Evolutionary conservation across 2,797 vertebrate genomes (phyloP), one percentile per base, ranked within the genome.

Genomic region (Gymnocypris eckloni): DNA sequence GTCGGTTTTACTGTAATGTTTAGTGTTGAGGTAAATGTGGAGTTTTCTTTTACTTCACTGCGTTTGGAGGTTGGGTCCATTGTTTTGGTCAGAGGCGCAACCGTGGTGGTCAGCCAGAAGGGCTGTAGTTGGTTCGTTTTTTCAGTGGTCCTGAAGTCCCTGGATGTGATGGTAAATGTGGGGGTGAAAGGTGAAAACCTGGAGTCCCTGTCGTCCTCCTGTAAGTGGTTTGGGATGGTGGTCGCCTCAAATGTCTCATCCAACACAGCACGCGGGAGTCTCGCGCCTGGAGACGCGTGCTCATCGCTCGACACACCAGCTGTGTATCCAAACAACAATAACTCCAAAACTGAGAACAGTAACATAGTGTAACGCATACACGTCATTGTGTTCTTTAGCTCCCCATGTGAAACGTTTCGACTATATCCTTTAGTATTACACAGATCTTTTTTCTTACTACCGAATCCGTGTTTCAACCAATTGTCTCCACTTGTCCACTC

Each of bases 191-290:
- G 45, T 41, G 86, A 41, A 3, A 85, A 33, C 28, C 76, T 77
- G 56, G 22, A 72, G 45, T 86, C 54, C 33, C 41, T 52, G 41
- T 82, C 73, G 73, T 89, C 86, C 56, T 86, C 88, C 15, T 86
- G 88, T 86, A 90, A 82, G 61, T 89, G 66, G 77, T 90, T 90
- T 16, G 87, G 84, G 64, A 84, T 82, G 84, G 73, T 54, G 50
- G 86, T 86, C 70, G 81, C 4, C 75, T 88, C 85, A 79, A 79
- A 50, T n/a, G 70, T 73, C 59, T 86, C 86, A 67, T 67, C 88
- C 84, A 61, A 48, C 28, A 77, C 83, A 56, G 86, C 81, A 61
- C 78, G 86, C 87, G 87, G 73, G 48, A 75, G 50, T 79, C 79
- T 85, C 66, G 43, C 83, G 79, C 67, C 84, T 9, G 22, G 41